A percentile compares a stretch with the other conserved stretches of the same genome.
Conservation (phyloP, 2,888 invertebrate species). For the Spilarctia lutea region DNA sequence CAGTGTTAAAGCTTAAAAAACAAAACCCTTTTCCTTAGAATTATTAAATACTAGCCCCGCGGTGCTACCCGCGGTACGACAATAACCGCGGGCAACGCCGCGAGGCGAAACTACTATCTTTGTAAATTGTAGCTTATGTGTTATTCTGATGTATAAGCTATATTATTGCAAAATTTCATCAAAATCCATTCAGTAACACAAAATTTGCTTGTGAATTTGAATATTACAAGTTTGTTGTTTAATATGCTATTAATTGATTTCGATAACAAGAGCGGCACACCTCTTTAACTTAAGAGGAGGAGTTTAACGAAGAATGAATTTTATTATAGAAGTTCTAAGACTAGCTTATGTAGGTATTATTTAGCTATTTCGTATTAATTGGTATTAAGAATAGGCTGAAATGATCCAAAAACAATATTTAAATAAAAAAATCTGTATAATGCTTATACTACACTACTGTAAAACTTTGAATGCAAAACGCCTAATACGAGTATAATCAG, state of each 20-base stretch:
- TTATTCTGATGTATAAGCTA: too few relatives aligned
- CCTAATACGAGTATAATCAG: not conserved
- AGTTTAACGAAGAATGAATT: conserved; percentile 36
- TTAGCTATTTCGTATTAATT: not conserved
- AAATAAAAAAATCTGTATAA: not conserved
- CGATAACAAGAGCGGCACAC: conserved; percentile 58
- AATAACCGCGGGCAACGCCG: too few relatives aligned
- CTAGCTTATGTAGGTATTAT: not conserved
- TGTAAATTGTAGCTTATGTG: too few relatives aligned
- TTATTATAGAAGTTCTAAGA: conserved; percentile 19
- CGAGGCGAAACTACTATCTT: too few relatives aligned
- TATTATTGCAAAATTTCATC: too few relatives aligned
- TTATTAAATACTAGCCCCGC: too few relatives aligned
- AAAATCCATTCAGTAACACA: too few relatives aligned
- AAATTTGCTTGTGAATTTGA: conserved; percentile 67
- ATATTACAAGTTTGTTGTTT: conserved; percentile 59
- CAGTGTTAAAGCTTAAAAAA: too few relatives aligned
- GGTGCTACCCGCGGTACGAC: too few relatives aligned
- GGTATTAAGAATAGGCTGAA: not conserved
- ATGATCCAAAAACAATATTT: not conserved
- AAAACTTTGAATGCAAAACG: not conserved
- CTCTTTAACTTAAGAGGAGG: conserved; percentile 47
- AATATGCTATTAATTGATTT: conserved; percentile 55
- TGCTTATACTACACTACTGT: not conserved
- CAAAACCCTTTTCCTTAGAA: too few relatives aligned